Evolutionary conservation across 2,888 invertebrate genomes (phyloP), one percentile per base, ranked within the genome.

Genomic region (Incurvaria masculella): DNA sequence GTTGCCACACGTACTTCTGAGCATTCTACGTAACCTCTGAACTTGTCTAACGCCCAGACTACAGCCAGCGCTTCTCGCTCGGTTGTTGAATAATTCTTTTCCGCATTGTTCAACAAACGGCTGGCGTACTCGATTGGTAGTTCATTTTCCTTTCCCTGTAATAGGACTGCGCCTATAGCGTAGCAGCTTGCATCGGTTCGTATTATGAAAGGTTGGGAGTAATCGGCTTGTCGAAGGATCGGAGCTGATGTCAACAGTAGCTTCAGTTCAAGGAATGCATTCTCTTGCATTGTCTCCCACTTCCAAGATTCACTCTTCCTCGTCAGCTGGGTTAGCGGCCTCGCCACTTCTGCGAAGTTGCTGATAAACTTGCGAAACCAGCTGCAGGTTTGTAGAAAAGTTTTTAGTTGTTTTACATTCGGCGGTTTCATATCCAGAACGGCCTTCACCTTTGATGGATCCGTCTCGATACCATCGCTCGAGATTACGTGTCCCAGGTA

Each of bases 1-100:
- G 68, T 69, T 17, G 59, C 54, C 0, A 76, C 53, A 2, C 54
- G 54, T 18, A 71, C 65, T 1, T 54, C 44, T 4, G 57, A 46
- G 2, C 65, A 62, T 45, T 68, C 66, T 0, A 78, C 52, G 50
- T 68, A 78, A 0, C 62, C 63, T 21, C 66, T 49, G 49, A 68
- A 73, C 49, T 69, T 68, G 8, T 56, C 42, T 0, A 68, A 51
- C 3, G 63, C 62, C 55, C 57, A 69, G 10, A 23, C 23, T 10
- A 23, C 5, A 23, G 10, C 33, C 33, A 33, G 33, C 11, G 33
- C 33, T 3, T n/a, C 14, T 33, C n/a, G n/a, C n/a, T 33, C 14
- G 14, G 33, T 33, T 8, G 33, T 33, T 8, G 33, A 33, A 33
- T 33, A 33, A n/a, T 33, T 33, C 14, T 21, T 4, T n/a, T 43